phyloP scores from a whole-genome alignment of 2,113 vertebrate genomes.

The Rhinichthys klamathensis region DNA sequence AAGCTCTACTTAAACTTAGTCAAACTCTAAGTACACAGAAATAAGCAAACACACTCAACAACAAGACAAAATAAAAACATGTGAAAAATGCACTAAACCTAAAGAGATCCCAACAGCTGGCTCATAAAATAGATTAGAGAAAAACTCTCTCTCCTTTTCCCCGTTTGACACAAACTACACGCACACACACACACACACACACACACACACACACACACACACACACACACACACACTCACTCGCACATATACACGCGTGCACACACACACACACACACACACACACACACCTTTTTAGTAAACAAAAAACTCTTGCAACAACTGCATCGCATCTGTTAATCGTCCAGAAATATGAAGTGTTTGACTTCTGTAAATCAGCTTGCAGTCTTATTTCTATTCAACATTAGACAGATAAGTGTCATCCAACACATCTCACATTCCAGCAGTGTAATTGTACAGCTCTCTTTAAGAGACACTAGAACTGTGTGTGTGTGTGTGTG shows the following conservation, averaged over 20 bases:
- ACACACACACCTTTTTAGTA: background rate
- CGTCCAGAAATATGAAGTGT: too few species aligned
- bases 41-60: background rate
- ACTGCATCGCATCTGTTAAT: background rate
- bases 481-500: too few species aligned
- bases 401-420: too few species aligned
- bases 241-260: too few species aligned
- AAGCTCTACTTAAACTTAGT: background rate
- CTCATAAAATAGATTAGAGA: background rate
- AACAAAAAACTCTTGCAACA: background rate
- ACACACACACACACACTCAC: too few species aligned
- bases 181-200: background rate
- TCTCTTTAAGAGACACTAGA: too few species aligned
- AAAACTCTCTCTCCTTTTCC: background rate
- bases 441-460: too few species aligned
- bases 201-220: too few species aligned
- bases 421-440: too few species aligned
- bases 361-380: too few species aligned
- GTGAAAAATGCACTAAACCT: background rate
- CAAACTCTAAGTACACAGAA: background rate
- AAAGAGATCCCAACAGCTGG: background rate
- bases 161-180: background rate
- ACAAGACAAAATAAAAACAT: background rate
- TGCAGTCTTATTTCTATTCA: too few species aligned
- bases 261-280: too few species aligned